Base-by-base conservation (phyloP, 2,888 invertebrate genomes). In the Troides aeacus region DNA sequence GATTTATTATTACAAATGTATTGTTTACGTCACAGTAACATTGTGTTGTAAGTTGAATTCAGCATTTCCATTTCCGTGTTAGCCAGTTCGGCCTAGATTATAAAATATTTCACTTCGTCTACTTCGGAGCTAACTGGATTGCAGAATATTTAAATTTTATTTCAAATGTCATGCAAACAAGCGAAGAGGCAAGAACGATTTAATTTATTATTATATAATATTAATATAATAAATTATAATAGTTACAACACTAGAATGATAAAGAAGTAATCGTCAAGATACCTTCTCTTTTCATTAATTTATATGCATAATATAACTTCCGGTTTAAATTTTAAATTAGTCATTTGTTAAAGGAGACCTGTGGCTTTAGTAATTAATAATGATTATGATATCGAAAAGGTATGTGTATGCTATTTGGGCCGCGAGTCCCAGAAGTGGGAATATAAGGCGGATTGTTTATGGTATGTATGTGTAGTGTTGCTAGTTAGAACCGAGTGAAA, bases 41-140 rank as follows among this genome's bases (percentile, higher is more conserved):
- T 57, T 62, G 62, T 66, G 69, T 50, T 21, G 66, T 60, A 62
- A 70, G 58, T 58, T n/a, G 57, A 57, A 62, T 62, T 66, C 70
- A 70, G 62, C 70, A 63, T 63, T 66, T 58, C 66, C 62, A 66
- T 62, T 59, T 70, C 70, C 70, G 66, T 39, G 57, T 70, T 66
- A 36, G 63, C 62, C 24, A 63, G 62, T 62, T n/a, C 50, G 66
- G 50, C 69, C 66, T 58, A 66, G 69, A 66, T 70, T 65, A 61
- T 65, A 50, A 58, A 62, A 24, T 53, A 68, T 64, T 69, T 39
- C 60, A 53, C 50, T 66, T 6, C 53, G 50, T 53, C 21, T 53
- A 61, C 60, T 21, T 50, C 50, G 23, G 53, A 36, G 53, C 46
- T 23, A 58, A 58, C 57, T 17, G 60, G 53, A 39, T 66, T 66